Conservation (phyloP, 2,797 vertebrate genomes). For the Halcyon smyrnensis region DNA sequence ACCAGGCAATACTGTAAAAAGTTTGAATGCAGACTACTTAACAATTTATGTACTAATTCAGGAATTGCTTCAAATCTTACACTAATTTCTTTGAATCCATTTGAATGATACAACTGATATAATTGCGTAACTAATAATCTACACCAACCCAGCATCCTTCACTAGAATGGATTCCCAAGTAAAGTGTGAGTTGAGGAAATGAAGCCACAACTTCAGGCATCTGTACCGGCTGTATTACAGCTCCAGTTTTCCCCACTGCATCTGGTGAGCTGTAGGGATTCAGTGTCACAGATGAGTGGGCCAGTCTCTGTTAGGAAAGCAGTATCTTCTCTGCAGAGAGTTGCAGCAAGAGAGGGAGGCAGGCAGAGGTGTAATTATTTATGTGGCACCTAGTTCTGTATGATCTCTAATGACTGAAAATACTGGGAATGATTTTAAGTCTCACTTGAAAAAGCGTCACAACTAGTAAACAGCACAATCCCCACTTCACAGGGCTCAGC, state of each 20-base stretch:
- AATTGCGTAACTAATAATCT: background rate
- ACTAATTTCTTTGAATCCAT: background rate
- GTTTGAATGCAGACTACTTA: background rate
- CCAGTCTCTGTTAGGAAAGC: background rate
- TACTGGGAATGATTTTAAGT: background rate
- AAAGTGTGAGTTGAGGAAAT: background rate
- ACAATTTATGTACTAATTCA: background rate
- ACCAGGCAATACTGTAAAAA: background rate
- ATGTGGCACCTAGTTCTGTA: background rate
- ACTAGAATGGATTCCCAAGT: background rate
- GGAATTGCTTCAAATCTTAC: background rate
- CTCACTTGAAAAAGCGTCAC: conserved; percentile 1
- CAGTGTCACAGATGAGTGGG: background rate
- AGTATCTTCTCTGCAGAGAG: background rate
- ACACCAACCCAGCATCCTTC: background rate
- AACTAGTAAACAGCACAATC: background rate
- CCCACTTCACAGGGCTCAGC: background rate
- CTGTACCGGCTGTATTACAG: background rate
- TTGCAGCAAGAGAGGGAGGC: background rate
- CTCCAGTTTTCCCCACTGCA: background rate
- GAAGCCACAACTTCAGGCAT: background rate
- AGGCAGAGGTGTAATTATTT: background rate
- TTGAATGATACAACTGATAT: background rate
- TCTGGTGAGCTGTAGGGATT: background rate
- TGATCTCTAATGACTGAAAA: background rate